A percentile compares a stretch with the other conserved stretches of the same genome.
Conservation (phyloP, 2,797 vertebrate genomes). For the Uromys caudimaculatus region DNA sequence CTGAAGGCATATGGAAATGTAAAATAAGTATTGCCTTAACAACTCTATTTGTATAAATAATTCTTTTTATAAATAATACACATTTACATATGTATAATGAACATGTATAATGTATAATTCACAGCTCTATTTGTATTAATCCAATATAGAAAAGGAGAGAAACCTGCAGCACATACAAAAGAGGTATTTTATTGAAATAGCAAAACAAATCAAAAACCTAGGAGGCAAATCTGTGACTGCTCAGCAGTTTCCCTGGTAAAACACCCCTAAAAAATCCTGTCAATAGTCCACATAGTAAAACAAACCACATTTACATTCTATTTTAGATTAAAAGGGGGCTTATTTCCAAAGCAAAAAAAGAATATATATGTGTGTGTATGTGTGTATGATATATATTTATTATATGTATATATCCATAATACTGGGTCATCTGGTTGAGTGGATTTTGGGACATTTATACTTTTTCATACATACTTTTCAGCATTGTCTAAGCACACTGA, state of each 20-base stretch:
- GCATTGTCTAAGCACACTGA: conserved; percentile 51
- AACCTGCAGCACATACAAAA: conserved; percentile 4
- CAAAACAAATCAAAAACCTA: conserved; percentile 22
- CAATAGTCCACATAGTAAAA: background rate
- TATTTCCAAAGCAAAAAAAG: conserved; percentile 35
- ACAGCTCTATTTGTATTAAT: conserved; percentile 33
- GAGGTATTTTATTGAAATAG: conserved; percentile 38
- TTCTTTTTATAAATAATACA: background rate
- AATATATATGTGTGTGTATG: background rate
- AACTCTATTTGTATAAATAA: conserved; percentile 34
- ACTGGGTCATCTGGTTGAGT: background rate
- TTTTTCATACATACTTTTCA: conserved; percentile 19
- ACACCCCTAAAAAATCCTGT: background rate
- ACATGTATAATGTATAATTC: background rate
- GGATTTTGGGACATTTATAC: background rate
- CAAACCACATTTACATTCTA: conserved; percentile 11
- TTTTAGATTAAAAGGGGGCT: background rate
- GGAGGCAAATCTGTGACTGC: background rate
- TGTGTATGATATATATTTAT: background rate
- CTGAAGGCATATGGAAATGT: conserved; percentile 23
- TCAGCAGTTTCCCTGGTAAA: background rate
- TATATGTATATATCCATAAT: background rate
- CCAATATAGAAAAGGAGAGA: conserved; percentile 27
- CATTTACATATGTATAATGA: background rate
- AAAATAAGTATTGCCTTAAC: conserved; percentile 32